Conservation (phyloP, 2,113 vertebrate genomes). For the Anoplopoma fimbria region DNA sequence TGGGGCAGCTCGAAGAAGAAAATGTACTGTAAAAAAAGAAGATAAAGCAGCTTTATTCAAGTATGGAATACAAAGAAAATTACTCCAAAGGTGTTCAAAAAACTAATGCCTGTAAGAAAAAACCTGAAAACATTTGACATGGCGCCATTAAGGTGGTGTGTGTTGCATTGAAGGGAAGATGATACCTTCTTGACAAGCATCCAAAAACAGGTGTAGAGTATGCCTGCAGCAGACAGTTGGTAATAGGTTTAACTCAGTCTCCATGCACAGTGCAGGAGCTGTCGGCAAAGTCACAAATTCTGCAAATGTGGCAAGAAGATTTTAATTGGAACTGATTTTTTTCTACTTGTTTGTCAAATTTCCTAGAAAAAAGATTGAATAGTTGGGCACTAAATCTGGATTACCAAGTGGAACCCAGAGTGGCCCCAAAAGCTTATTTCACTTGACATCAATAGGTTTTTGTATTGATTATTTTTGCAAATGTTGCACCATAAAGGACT, state of each 20-base stretch:
- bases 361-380: neutral
- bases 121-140: neutral
- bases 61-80: neutral
- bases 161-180: conserved; percentile 7
- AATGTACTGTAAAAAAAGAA: neutral
- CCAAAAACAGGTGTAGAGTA: conserved; percentile 41
- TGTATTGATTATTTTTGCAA: neutral
- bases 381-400: too few relatives aligned
- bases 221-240: conserved; percentile 27
- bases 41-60: neutral
- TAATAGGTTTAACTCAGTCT: conserved; percentile 15
- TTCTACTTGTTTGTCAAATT: neutral
- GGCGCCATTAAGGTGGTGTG: neutral
- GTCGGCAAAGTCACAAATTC: neutral
- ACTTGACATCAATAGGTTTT: neutral
- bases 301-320: neutral
- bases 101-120: neutral
- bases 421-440: neutral
- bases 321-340: neutral
- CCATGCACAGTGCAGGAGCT: neutral
- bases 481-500: neutral
- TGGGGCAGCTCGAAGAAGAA: neutral
- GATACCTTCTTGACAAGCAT: conserved; percentile 27
- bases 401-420: neutral
- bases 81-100: neutral